Base-by-base conservation (phyloP, 2,888 invertebrate species). In the Sphecodes monilicornis region DNA sequence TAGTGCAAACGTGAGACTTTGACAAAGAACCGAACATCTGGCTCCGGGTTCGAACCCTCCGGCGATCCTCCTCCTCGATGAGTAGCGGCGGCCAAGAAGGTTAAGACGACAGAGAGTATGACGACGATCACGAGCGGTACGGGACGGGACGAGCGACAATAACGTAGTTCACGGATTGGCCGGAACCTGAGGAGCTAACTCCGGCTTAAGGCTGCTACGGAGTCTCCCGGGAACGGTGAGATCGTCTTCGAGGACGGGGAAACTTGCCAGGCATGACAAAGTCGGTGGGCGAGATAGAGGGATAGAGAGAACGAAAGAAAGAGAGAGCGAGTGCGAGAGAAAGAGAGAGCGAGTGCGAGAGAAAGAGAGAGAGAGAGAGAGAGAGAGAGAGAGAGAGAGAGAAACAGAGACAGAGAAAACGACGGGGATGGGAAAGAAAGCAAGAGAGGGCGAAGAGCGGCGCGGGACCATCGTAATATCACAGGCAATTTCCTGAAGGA, bases 401-500 rank as follows among this genome's bases (percentile, higher is more conserved):
- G 66, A 66, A 39, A 50, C 29, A 50, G 46, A 64, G 29, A 29
- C 46, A 74, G 76, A 70, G 73, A 50, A 46, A 18, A 36, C 57
- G 66, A 16, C n/a, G 71, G 60, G 41, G 39, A 18, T 18, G 66
- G 13, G 54, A 36, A 70, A 73, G 68, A 73, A 60, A 76, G 41
- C 76, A 72, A 57, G 68, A 69, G 80, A 76, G 76, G 32, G 79
- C 39, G 68, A 50, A 29, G 68, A 81, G 73, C 46, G 84, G 84
- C 75, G 84, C 79, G 85, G 85, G 87, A 86, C 90, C 90, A 90
- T 92, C 92, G 91, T 92, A 92, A 92, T 92, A 92, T 92, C 92
- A 90, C 92, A 92, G 91, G 91, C 92, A 92, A 92, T 92, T 92
- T 92, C 92, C 92, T 92, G 90, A 79, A 91, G 90, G 92, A 92